phyloP scores from a whole-genome alignment of 2,888 invertebrate genomes.

The Drosophila melanosoma region DNA sequence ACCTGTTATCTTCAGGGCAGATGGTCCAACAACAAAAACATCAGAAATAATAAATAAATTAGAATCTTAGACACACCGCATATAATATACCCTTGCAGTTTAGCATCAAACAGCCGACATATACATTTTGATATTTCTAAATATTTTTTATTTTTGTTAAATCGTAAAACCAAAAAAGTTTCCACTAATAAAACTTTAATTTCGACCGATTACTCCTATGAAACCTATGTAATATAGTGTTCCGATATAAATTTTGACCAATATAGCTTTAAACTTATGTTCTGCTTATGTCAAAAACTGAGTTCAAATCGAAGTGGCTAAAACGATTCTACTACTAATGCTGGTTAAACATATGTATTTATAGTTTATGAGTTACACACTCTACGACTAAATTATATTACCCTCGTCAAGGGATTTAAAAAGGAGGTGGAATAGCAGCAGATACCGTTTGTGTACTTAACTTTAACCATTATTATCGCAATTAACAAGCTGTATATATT shows the following conservation, averaged over 20 bases:
- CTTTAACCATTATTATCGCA: conserved; percentile 22
- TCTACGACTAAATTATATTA: not conserved
- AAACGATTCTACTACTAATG: not conserved
- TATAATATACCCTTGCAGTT: not conserved
- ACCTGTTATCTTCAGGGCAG: conserved; percentile 40
- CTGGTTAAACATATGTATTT: not conserved
- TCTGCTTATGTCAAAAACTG: not conserved
- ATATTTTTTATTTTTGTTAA: not conserved
- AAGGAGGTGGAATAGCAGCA: not conserved
- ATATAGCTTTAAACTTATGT: not conserved
- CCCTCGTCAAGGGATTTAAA: not conserved
- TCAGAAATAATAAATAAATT: not conserved
- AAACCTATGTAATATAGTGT: not conserved
- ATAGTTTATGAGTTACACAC: not conserved
- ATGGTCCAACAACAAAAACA: conserved; percentile 4
- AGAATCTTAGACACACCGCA: not conserved
- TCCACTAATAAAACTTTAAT: not conserved
- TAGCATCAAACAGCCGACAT: not conserved
- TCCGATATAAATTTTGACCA: not conserved
- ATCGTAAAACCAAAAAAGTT: not conserved
- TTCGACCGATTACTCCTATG: not conserved
- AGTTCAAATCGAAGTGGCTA: not conserved
- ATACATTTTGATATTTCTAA: not conserved
- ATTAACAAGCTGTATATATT: conserved; percentile 48
- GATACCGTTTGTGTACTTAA: conserved; percentile 26